Conservation (phyloP, 2,888 invertebrate genomes). For the Aradus depressus region DNA sequence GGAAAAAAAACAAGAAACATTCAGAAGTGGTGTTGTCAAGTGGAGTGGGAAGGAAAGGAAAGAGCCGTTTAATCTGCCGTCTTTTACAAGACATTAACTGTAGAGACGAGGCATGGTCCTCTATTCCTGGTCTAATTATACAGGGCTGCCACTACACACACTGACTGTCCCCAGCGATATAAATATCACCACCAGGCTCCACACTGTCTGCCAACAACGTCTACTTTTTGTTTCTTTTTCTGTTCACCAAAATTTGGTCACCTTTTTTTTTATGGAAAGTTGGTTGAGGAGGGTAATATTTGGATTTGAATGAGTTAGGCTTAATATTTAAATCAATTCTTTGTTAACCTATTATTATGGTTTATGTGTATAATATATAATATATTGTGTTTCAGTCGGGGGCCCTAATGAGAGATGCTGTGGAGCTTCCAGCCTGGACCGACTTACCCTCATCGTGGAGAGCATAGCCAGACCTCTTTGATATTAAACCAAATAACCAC, state of each 20-base stretch:
- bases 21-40: too few relatives aligned
- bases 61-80: too few relatives aligned
- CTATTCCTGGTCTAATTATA: too few relatives aligned
- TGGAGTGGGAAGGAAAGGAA: too few relatives aligned
- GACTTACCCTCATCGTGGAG: conserved; percentile 58
- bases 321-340: neutral
- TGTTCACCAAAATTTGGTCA: neutral
- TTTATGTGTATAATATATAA: neutral
- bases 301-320: neutral
- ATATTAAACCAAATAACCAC: conserved; percentile 4
- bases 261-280: neutral
- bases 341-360: neutral
- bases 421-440: conserved; percentile 47
- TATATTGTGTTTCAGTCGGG: conserved; percentile 2
- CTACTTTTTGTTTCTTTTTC: neutral
- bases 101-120: too few relatives aligned
- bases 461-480: conserved; percentile 48
- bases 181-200: too few relatives aligned
- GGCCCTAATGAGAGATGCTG: conserved; percentile 5
- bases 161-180: too few relatives aligned
- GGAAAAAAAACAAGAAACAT: too few relatives aligned
- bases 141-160: too few relatives aligned
- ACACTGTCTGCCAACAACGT: too few relatives aligned
- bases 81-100: too few relatives aligned
- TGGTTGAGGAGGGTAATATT: too few relatives aligned